A percentile compares a stretch with the other conserved stretches of the same genome.
Conservation (phyloP, 2,113 vertebrate species). For the Fregetta grallaria region DNA sequence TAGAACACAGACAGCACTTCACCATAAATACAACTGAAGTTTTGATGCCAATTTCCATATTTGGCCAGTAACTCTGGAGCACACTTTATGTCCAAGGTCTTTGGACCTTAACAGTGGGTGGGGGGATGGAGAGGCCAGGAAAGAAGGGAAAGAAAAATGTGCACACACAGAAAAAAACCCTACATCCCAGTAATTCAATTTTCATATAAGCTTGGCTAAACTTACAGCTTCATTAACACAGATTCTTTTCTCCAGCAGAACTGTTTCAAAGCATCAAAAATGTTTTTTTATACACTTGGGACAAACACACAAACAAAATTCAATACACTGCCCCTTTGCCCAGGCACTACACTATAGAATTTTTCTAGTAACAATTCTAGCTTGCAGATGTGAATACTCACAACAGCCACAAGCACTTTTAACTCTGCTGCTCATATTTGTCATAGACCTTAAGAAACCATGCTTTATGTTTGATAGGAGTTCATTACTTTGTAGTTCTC, state of each 20-base stretch:
- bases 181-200: not conserved
- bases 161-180: rapidly evolving
- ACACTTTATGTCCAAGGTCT: not conserved
- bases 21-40: not conserved
- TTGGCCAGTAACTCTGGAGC: not conserved
- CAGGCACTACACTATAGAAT: not conserved
- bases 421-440: not conserved
- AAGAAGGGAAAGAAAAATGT: not conserved
- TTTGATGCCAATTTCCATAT: not conserved
- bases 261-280: not conserved
- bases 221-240: not conserved
- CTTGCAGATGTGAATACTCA: not conserved
- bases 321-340: not conserved
- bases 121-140: rapidly evolving
- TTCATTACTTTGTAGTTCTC: not conserved
- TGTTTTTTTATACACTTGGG: not conserved
- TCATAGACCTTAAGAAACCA: not conserved
- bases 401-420: not conserved
- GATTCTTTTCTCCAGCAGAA: not conserved
- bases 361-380: not conserved
- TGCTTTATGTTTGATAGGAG: not conserved
- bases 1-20: not conserved
- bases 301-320: not conserved
- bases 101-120: not conserved
- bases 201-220: not conserved